phyloP scores from a whole-genome alignment of 2,888 invertebrate species.

The Pyrrhia umbra region DNA sequence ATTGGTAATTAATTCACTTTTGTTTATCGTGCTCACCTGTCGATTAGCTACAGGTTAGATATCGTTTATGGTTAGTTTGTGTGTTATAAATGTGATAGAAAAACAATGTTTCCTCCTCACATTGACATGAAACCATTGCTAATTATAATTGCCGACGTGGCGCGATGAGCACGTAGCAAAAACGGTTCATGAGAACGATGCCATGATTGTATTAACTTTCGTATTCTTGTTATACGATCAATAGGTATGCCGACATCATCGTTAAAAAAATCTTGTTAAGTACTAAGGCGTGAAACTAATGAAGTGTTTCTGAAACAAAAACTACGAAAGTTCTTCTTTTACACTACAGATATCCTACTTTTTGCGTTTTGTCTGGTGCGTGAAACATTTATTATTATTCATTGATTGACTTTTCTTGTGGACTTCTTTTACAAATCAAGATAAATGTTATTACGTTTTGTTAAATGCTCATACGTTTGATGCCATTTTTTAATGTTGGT shows the following conservation, averaged over 20 bases:
- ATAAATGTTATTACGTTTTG: not conserved
- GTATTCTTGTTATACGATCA: constrained; percentile 65
- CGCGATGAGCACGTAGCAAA: constrained; percentile 70
- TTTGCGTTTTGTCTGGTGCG: constrained; percentile 35
- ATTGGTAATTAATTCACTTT: constrained; percentile 37
- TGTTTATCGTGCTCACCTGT: constrained; percentile 41
- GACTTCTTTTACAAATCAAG: constrained; percentile 12
- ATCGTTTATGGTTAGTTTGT: constrained; percentile 42
- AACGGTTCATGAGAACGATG: constrained; percentile 71
- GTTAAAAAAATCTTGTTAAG: constrained; percentile 67
- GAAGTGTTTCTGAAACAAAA: constrained; percentile 71
- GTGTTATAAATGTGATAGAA: constrained; percentile 53
- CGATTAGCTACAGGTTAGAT: constrained; percentile 38
- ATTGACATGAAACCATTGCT: constrained; percentile 72
- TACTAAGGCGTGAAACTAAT: constrained; percentile 71
- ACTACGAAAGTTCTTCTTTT: constrained; percentile 55
- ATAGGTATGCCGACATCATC: constrained; percentile 71
- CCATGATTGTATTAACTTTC: constrained; percentile 64
- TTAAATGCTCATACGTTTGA: not conserved
- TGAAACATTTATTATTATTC: constrained; percentile 13
- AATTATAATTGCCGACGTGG: constrained; percentile 73
- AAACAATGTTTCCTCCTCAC: constrained; percentile 71
- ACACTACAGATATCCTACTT: constrained; percentile 43
- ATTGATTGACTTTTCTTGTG: constrained; percentile 26
- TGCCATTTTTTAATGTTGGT: not conserved